phyloP scores from a whole-genome alignment of 1,140 invertebrate species.

The Palaemon carinicauda region DNA sequence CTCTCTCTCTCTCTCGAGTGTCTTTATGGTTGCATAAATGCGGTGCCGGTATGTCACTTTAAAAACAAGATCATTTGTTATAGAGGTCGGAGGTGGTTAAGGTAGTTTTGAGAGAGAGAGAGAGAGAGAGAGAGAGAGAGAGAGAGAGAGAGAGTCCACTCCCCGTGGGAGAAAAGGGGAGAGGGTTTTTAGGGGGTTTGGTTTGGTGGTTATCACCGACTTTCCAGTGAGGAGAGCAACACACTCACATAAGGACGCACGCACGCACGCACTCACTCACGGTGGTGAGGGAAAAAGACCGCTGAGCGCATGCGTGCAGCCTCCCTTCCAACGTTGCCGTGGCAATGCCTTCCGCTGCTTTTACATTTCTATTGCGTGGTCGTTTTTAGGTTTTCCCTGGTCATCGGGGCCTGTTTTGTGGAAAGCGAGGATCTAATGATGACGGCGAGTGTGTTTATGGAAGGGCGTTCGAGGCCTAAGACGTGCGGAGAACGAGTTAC shows the following conservation, averaged over 20 bases:
- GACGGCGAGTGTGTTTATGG: background rate
- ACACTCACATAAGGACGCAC: no score
- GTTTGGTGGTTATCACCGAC: constrained; percentile 43
- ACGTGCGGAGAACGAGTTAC: background rate
- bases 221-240: constrained; percentile 14
- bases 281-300: background rate
- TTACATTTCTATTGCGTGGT: background rate
- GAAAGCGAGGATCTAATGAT: background rate
- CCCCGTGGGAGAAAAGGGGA: no score
- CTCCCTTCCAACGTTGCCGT: constrained; percentile 33
- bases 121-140: no score
- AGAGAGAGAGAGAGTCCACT: no score
- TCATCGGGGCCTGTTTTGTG: no score
- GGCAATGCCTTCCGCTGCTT: background rate
- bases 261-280: no score
- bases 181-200: no score
- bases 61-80: constrained; percentile 36
- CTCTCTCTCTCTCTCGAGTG: background rate
- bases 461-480: background rate
- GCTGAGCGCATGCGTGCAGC: constrained; percentile 40
- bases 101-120: no score
- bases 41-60: background rate
- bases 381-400: background rate
- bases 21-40: no score
- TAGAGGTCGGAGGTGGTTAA: background rate